These are phyloP conservation scores for Catocala sponsa DNA, from an alignment of 2,888 invertebrate species.

Conservation along the genomic window DNA sequence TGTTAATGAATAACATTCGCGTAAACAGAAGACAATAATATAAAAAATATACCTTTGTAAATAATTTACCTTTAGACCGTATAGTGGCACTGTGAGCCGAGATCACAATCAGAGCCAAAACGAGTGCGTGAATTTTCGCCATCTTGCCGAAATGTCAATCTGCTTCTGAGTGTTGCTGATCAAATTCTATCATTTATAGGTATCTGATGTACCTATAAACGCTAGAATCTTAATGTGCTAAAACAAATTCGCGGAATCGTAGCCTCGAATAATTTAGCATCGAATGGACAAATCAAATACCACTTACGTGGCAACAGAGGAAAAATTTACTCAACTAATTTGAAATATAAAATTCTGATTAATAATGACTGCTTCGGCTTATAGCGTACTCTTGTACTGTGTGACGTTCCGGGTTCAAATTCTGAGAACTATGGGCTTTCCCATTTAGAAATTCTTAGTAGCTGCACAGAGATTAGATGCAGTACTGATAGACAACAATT, in stretches of 20 bases:
- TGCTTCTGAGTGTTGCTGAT: conserved; percentile 54
- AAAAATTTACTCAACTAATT: conserved; percentile 61
- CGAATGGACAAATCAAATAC: conserved; percentile 63
- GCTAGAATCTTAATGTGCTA: conserved; percentile 24
- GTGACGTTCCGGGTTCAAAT: no score
- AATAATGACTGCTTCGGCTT: no score
- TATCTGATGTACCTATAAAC: conserved; percentile 18
- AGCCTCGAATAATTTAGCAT: conserved; percentile 47
- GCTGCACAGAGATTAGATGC: no score
- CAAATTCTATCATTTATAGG: conserved; percentile 63
- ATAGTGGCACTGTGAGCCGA: conserved; percentile 57
- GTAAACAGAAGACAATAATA: no score
- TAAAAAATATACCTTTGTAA: neutral
- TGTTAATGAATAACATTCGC: no score
- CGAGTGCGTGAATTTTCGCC: conserved; percentile 37
- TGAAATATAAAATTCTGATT: conserved; percentile 17
- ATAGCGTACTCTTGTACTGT: no score
- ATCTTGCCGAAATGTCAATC: conserved; percentile 53
- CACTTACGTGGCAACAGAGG: conserved; percentile 57
- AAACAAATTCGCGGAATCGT: conserved; percentile 68
- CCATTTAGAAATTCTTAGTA: no score
- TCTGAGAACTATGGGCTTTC: no score
- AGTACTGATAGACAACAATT: no score
- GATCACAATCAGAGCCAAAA: conserved; percentile 53
- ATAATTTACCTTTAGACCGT: conserved; percentile 34